Percentiles rank a stretch among this genome's conserved stretches.
Evolutionary conservation across 2,888 invertebrate genomes (phyloP).

Genomic region (Rotaria socialis): DNA sequence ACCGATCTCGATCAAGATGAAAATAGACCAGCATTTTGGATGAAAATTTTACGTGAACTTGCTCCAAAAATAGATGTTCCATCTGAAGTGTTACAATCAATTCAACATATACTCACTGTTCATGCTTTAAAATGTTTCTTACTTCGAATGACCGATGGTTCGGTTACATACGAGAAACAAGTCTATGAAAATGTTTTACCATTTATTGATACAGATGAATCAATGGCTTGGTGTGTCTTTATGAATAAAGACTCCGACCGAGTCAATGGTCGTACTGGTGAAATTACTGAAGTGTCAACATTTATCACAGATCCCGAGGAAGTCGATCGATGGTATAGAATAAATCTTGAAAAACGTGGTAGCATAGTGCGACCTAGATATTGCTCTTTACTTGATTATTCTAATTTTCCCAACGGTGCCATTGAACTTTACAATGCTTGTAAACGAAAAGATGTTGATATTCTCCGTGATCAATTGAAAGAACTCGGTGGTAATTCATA

Average conservation of each 20-base stretch:
- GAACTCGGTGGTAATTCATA: neutral
- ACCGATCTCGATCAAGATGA: neutral
- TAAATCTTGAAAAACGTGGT: neutral
- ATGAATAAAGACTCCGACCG: neutral
- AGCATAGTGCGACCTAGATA: neutral
- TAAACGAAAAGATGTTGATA: neutral
- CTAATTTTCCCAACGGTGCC: neutral
- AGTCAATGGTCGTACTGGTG: neutral
- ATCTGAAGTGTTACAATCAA: neutral
- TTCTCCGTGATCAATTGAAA: neutral
- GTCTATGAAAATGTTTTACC: constrained; percentile 25
- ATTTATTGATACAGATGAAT: neutral
- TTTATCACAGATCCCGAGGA: neutral
- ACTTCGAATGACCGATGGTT: neutral
- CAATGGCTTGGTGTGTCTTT: constrained; percentile 10
- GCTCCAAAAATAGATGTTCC: neutral
- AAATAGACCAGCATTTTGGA: neutral
- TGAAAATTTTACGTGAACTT: neutral
- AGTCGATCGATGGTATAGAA: neutral
- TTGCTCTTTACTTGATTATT: neutral
- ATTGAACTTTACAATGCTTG: neutral
- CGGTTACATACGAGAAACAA: neutral
- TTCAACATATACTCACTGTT: neutral
- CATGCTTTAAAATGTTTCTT: neutral
- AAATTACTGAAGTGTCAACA: neutral